phyloP scores from a whole-genome alignment of 2,888 invertebrate species.

The Plusia festucae region DNA sequence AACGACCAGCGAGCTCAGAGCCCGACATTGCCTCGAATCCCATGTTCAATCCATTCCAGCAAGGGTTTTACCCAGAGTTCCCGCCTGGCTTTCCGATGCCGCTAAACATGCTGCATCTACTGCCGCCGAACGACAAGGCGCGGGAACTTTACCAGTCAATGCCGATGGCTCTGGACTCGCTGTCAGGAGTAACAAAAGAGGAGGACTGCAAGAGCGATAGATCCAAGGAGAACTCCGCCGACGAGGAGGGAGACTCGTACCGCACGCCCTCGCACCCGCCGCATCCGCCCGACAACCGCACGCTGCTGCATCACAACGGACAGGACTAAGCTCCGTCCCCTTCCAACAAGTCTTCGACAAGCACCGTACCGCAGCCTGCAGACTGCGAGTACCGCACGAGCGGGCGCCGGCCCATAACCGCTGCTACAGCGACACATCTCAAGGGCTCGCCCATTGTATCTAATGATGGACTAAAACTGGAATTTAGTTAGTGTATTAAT shows the following conservation, averaged over 20 bases:
- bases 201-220: conserved; percentile 91
- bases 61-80: conserved; percentile 95
- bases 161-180: conserved; percentile 89
- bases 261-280: conserved; percentile 89
- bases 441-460: conserved; percentile 39
- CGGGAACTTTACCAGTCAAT: conserved; percentile 90
- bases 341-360: too few relatives aligned
- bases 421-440: conserved; percentile 26
- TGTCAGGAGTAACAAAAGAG: conserved; percentile 88
- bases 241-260: conserved; percentile 87
- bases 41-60: conserved; percentile 93
- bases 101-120: conserved; percentile 94
- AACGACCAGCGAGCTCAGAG: conserved; percentile 91
- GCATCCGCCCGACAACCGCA: conserved; percentile 90
- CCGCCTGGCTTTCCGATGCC: conserved; percentile 94
- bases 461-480: conserved; percentile 68
- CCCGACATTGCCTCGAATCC: conserved; percentile 91
- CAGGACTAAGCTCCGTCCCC: conserved; percentile 90
- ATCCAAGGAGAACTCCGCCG: conserved; percentile 90
- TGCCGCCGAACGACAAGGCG: conserved; percentile 94
- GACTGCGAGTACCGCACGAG: too few relatives aligned
- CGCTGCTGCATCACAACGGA: conserved; percentile 93
- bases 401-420: conserved; percentile 38
- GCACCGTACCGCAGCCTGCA: too few relatives aligned
- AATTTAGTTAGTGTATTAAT: conserved; percentile 72